Percentiles rank a stretch among this genome's conserved stretches.
These are phyloP conservation scores for Aplysina aerophoba DNA, from an alignment of 37 sponge, comb jelly and placozoan genomes.

Conservation along the genomic window DNA sequence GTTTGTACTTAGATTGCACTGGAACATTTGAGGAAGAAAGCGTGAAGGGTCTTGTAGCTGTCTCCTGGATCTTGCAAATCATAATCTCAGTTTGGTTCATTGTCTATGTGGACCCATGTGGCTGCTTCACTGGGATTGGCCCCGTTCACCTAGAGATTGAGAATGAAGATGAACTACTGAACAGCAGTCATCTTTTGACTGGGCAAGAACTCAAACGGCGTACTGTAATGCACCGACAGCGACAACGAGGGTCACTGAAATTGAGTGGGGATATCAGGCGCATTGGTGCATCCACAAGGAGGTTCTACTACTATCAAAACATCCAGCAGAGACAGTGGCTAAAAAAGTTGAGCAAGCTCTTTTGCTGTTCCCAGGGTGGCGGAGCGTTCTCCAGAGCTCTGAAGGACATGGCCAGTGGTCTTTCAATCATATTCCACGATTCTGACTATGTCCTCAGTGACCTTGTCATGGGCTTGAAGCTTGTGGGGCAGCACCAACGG, in stretches of 20 bases:
- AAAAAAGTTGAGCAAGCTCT: conserved; percentile 10
- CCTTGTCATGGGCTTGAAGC: conserved; percentile 12
- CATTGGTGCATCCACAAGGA: conserved; percentile 1
- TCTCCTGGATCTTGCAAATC: conserved; percentile 10
- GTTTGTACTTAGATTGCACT: too few relatives aligned
- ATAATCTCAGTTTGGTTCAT: not conserved
- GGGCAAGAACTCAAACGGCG: not conserved
- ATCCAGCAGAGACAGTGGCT: conserved; percentile 6
- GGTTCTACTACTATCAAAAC: conserved; percentile 12
- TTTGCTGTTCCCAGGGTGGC: not conserved
- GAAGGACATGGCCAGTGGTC: conserved; percentile 9
- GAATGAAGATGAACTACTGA: not conserved
- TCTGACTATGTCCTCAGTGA: conserved; percentile 25
- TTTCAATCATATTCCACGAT: conserved; percentile 3
- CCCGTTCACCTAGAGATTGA: not conserved
- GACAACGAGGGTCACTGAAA: not conserved
- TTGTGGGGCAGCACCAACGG: not conserved
- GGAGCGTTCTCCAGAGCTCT: not conserved
- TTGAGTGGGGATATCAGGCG: not conserved
- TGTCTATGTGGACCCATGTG: conserved; percentile 12
- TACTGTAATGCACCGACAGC: not conserved
- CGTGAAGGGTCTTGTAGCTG: not conserved
- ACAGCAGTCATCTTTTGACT: not conserved
- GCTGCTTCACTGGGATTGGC: not conserved
- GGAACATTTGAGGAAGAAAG: too few relatives aligned